phyloP scores from a whole-genome alignment of 1,140 invertebrate species.

The Patella vulgata region DNA sequence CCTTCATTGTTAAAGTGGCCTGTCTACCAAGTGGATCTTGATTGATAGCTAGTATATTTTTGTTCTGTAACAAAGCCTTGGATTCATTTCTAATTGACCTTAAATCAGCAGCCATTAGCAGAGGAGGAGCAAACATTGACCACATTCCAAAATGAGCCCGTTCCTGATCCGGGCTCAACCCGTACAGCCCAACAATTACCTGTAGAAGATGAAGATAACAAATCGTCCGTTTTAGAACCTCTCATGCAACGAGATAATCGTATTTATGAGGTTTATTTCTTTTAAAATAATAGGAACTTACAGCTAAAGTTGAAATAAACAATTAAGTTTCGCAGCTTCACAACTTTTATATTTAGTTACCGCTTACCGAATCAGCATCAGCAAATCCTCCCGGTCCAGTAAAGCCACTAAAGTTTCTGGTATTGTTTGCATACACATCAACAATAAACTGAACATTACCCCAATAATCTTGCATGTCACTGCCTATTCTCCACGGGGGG shows the following conservation, averaged over 20 bases:
- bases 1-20: conserved; percentile 64
- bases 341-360: too few relatives aligned
- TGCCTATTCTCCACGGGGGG: too few relatives aligned
- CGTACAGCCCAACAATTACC: conserved; percentile 96
- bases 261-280: too few relatives aligned
- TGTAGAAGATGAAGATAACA: too few relatives aligned
- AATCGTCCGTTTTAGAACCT: too few relatives aligned
- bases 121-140: too few relatives aligned
- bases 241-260: too few relatives aligned
- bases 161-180: conserved; percentile 92
- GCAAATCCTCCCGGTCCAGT: conserved; percentile 97
- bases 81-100: conserved; percentile 86
- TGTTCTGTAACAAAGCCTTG: too few relatives aligned
- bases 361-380: conserved; percentile 95
- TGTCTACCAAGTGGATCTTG: conserved; percentile 82
- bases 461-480: conserved; percentile 94
- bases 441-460: conserved; percentile 89
- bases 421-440: conserved; percentile 93
- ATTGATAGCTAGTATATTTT: too few relatives aligned
- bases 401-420: conserved; percentile 86
- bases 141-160: conserved; percentile 97
- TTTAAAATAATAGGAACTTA: too few relatives aligned
- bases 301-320: too few relatives aligned
- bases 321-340: too few relatives aligned
- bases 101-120: conserved; percentile 96